phyloP scores from a whole-genome alignment of 2,113 vertebrate species.

The Otocyon megalotis region DNA sequence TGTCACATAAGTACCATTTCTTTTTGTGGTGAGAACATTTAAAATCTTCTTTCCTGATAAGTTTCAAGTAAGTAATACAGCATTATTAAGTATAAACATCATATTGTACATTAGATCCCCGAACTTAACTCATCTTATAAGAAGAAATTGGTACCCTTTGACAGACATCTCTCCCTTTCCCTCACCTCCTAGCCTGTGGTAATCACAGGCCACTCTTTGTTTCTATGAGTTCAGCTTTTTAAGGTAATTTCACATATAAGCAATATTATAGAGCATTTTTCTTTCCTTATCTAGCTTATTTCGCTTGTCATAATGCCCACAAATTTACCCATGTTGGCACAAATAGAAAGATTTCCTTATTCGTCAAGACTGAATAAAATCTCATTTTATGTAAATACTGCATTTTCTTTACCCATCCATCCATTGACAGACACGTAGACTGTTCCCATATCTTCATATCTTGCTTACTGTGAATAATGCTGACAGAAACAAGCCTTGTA shows the following conservation, averaged over 20 bases:
- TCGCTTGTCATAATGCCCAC: background rate
- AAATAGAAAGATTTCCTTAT: background rate
- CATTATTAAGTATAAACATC: background rate
- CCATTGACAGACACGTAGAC: background rate
- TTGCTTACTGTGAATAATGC: background rate
- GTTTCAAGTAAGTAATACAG: background rate
- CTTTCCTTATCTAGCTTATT: background rate
- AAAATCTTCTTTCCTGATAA: background rate
- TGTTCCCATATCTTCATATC: background rate
- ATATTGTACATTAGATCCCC: background rate
- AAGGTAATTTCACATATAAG: background rate
- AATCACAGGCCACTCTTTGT: background rate
- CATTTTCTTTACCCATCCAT: background rate
- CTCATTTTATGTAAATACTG: background rate
- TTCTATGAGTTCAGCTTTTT: background rate
- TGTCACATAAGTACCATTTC: background rate
- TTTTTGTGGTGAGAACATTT: constrained; percentile 16
- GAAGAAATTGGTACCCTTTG: background rate
- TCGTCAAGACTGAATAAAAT: background rate
- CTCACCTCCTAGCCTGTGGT: background rate
- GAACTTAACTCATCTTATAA: background rate
- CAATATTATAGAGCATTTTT: background rate
- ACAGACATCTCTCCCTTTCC: background rate
- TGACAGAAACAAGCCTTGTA: background rate
- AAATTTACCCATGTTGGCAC: background rate